Conservation (phyloP, 2,113 vertebrate species). For the Thunnus maccoyii region DNA sequence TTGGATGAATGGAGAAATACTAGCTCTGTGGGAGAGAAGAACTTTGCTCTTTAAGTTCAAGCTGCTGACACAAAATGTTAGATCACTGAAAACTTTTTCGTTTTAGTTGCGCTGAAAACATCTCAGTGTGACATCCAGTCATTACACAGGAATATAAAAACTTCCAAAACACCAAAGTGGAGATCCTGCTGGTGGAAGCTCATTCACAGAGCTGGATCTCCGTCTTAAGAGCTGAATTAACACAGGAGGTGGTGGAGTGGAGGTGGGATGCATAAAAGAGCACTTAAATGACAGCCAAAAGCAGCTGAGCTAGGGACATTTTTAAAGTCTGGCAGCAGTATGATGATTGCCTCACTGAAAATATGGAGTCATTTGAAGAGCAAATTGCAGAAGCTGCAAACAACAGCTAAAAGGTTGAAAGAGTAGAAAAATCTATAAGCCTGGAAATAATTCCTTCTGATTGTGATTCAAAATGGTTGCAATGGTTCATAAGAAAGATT, state of each 20-base stretch:
- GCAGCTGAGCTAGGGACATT: neutral
- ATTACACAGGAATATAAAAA: neutral
- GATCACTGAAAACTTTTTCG: too few species aligned
- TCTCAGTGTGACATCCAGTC: neutral
- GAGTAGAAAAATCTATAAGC: neutral
- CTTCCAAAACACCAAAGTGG: neutral
- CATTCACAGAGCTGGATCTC: neutral
- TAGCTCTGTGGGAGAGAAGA: neutral
- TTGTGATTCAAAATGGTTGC: too few species aligned
- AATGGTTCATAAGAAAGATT: too few species aligned
- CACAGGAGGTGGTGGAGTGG: slow-evolving; percentile 7
- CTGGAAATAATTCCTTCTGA: too few species aligned
- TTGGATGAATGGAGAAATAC: neutral
- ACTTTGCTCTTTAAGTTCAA: neutral
- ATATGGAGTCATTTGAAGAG: slow-evolving; percentile 9
- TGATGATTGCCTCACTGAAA: slow-evolving; percentile 16
- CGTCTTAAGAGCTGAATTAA: neutral
- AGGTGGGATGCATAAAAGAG: neutral
- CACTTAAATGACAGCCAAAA: slow-evolving; percentile 14
- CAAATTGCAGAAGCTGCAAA: slow-evolving; percentile 7
- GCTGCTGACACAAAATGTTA: too few species aligned
- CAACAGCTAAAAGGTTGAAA: neutral
- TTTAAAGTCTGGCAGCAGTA: neutral
- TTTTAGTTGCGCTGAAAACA: neutral
- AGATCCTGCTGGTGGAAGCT: neutral